These are phyloP conservation scores for Macrochelys suwanniensis DNA, from an alignment of 2,797 vertebrate species.

Conservation along the genomic window DNA sequence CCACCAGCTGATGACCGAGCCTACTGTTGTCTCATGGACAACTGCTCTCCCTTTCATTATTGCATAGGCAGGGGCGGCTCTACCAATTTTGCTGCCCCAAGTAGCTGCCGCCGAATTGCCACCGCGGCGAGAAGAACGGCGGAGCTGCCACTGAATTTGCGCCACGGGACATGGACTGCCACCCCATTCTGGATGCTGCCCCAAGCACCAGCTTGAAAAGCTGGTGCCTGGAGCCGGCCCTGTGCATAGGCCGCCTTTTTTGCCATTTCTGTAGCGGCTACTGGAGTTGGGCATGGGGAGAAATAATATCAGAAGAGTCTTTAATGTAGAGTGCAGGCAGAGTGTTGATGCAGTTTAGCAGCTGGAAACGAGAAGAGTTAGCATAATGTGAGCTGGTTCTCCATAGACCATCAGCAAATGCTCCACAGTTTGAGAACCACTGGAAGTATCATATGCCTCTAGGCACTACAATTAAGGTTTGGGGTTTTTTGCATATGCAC, in stretches of 20 bases:
- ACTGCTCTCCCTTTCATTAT: neutral
- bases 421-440: neutral
- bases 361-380: neutral
- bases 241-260: neutral
- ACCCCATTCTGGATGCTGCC: too few relatives aligned
- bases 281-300: neutral
- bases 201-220: too few relatives aligned
- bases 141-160: too few relatives aligned
- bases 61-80: too few relatives aligned
- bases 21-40: neutral
- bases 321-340: neutral
- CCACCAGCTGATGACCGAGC: neutral
- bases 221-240: too few relatives aligned
- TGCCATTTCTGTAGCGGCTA: neutral
- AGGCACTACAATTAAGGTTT: neutral
- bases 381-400: accelerated
- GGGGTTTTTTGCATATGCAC: accelerated
- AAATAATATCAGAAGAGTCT: neutral
- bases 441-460: neutral
- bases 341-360: neutral
- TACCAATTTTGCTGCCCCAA: too few relatives aligned
- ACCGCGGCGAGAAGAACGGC: too few relatives aligned
- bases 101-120: too few relatives aligned
- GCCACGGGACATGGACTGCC: too few relatives aligned
- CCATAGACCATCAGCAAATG: accelerated